Conservation (phyloP, 2,888 invertebrate genomes). For the Amaurobius ferox region DNA sequence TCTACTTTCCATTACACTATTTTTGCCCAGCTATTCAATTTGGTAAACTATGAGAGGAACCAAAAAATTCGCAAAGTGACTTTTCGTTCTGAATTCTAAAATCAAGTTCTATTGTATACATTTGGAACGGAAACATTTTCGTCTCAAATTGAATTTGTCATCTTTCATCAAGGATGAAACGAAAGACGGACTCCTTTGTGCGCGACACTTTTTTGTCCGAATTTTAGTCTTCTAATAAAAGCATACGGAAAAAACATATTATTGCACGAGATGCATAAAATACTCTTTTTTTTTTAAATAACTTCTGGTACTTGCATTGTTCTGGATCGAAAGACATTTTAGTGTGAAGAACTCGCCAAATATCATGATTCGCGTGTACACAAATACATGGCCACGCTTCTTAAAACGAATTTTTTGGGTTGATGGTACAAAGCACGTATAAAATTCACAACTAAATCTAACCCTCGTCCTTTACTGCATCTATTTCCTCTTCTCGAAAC, state of each 20-base stretch:
- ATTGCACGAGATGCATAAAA: too few species aligned
- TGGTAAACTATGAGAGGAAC: too few species aligned
- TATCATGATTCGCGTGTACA: neutral
- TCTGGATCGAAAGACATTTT: neutral
- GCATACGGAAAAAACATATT: neutral
- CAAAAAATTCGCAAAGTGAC: neutral
- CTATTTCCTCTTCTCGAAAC: neutral
- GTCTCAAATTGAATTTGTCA: constrained; percentile 13
- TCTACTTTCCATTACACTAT: too few species aligned
- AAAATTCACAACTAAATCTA: constrained; percentile 61
- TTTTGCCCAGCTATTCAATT: too few species aligned
- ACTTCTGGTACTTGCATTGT: too few species aligned
- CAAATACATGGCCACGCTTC: neutral
- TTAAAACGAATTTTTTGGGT: constrained; percentile 15
- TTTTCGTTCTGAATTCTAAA: neutral
- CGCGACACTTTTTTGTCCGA: constrained; percentile 14
- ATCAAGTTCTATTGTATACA: neutral
- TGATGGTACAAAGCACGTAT: constrained; percentile 60
- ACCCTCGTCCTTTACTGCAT: constrained; percentile 16
- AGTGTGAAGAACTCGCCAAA: neutral
- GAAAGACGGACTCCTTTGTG: constrained; percentile 23
- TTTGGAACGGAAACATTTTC: constrained; percentile 22
- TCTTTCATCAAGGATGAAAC: neutral
- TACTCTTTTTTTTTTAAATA: too few species aligned
- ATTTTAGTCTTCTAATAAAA: neutral